A percentile compares a stretch with the other conserved stretches of the same genome.
These are phyloP conservation scores for Drosophila pectinifera DNA, from an alignment of 1,140 invertebrate genomes.

Conservation along the genomic window DNA sequence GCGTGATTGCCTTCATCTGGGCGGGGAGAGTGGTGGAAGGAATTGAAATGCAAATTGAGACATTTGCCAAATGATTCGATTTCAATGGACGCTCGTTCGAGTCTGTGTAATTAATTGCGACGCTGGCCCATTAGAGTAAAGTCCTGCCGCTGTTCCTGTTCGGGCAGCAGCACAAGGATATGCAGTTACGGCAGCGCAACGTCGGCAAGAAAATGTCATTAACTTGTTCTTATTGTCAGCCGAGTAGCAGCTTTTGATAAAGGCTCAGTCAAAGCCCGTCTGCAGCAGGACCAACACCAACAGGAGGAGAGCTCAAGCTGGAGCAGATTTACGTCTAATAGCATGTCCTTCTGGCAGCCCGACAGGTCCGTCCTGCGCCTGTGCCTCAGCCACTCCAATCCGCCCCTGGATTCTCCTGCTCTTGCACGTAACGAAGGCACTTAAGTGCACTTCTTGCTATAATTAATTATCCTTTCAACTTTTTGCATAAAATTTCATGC, in stretches of 20 bases:
- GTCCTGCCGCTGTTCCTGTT: background rate
- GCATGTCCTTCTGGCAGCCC: slow-evolving; percentile 45
- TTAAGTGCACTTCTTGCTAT: slow-evolving; percentile 84
- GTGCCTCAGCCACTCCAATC: slow-evolving; percentile 8
- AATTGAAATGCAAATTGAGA: slow-evolving; percentile 69
- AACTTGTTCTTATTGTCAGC: slow-evolving; percentile 81
- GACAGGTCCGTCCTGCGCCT: slow-evolving; percentile 10
- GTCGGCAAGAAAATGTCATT: slow-evolving; percentile 82
- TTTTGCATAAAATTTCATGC: slow-evolving; percentile 83
- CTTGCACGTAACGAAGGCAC: slow-evolving; percentile 80
- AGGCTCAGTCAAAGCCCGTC: slow-evolving; percentile 76
- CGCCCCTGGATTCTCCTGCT: slow-evolving; percentile 38
- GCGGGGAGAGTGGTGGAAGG: slow-evolving; percentile 9
- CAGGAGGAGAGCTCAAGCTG: slow-evolving; percentile 11
- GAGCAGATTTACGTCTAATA: slow-evolving; percentile 75
- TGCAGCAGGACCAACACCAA: slow-evolving; percentile 39
- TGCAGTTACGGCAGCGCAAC: slow-evolving; percentile 56
- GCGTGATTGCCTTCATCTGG: slow-evolving; percentile 97
- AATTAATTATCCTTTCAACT: slow-evolving; percentile 84
- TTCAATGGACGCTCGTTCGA: slow-evolving; percentile 64
- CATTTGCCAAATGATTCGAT: slow-evolving; percentile 80
- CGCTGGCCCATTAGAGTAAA: slow-evolving; percentile 45
- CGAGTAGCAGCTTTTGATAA: slow-evolving; percentile 73
- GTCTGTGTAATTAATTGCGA: slow-evolving; percentile 76
- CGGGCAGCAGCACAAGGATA: slow-evolving; percentile 43